Evolutionary conservation across 2,113 vertebrate species (phyloP), one percentile per base, ranked within the genome.

Genomic region (Coreoperca whiteheadi): DNA sequence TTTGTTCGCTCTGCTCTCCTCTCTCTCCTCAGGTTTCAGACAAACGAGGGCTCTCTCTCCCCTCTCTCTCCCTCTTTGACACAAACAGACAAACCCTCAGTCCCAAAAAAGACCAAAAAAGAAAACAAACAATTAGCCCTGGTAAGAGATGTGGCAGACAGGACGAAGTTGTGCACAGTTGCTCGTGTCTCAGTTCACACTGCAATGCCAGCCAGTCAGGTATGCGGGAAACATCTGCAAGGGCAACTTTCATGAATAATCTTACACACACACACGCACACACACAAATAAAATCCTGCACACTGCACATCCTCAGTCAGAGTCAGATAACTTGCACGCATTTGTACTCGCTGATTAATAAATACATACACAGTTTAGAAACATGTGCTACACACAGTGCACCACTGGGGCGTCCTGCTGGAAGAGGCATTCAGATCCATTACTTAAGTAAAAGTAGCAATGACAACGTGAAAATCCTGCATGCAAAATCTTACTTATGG

Each of bases 11-110:
- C 51, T 34, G 11, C 71, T 81, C 60, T 76, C 18, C 57, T 81
- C 41, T 87, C 77, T 61, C 74, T 80, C 43, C 88, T 93, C 88
- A 60, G 68, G 85, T 93, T 93, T 91, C 93, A 88, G 41, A 77
- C 71, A 74, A 48, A 86, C 18, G 21, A 53, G 30, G 54, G 23
- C 43, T 72, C n/a, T 72, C 28, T 46, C 51, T 14, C 18, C 16
- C 6, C 46, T 50, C 16, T 72, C 10, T 61, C 30, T 79, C 32
- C 68, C 16, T 87, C 8, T 70, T 8, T 67, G 41, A 14, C 48
- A 76, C 43, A 81, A 43, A 56, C 25, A 74, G 14, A 65, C 20
- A 57, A 39, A 43, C 50, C 6, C 5, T 12, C 25, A 43, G 53
- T 67, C 37, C 12, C 9, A n/a, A 79, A 79, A 32, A 28, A 66